A percentile compares a stretch with the other conserved stretches of the same genome.
These are phyloP conservation scores for Stegodyphus mimosarum DNA, from an alignment of 1,140 invertebrate genomes.

Conservation along the genomic window DNA sequence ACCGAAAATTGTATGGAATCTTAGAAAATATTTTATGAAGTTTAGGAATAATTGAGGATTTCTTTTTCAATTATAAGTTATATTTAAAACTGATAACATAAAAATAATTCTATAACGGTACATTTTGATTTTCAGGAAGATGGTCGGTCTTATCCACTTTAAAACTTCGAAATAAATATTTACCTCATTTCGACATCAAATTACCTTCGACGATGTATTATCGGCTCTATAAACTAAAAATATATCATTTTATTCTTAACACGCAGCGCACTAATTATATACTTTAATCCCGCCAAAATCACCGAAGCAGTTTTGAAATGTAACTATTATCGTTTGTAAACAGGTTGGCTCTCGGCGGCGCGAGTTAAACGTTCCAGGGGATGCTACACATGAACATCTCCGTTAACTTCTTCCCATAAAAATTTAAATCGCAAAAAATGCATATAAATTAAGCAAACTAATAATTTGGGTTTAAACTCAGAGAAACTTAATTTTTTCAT, in stretches of 20 bases:
- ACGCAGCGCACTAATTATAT: not conserved
- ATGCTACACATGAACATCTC: not conserved
- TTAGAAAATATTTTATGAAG: too few species aligned
- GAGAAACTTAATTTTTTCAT: too few species aligned
- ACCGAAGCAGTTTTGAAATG: not conserved
- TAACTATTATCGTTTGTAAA: slow-evolving; percentile 37
- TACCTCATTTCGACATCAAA: not conserved
- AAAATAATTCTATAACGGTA: too few species aligned
- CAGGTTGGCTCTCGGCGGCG: slow-evolving; percentile 55
- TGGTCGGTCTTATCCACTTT: not conserved
- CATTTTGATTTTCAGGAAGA: too few species aligned
- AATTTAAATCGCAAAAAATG: not conserved
- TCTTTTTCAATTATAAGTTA: too few species aligned
- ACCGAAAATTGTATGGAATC: too few species aligned
- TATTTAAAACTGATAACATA: too few species aligned
- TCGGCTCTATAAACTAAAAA: not conserved
- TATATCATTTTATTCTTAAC: not conserved
- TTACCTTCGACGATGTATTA: not conserved
- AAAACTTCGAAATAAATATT: not conserved
- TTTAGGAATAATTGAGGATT: too few species aligned
- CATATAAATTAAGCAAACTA: not conserved
- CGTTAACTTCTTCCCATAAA: not conserved
- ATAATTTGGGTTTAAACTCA: too few species aligned
- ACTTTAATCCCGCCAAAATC: not conserved
- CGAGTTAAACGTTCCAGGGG: slow-evolving; percentile 12